Evolutionary conservation across 2,113 vertebrate genomes (phyloP).

Genomic region (Notarius lentiginosus): DNA sequence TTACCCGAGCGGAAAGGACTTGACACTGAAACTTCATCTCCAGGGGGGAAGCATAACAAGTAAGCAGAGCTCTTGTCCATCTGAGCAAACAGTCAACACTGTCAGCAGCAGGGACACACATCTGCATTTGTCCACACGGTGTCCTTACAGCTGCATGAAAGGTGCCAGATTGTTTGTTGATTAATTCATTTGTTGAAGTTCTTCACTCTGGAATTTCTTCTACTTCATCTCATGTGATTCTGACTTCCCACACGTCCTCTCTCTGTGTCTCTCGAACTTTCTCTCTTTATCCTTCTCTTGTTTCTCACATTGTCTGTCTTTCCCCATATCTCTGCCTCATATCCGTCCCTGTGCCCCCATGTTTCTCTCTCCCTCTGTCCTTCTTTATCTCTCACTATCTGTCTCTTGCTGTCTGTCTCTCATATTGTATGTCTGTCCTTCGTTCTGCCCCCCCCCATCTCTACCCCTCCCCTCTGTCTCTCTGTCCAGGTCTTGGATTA

Average conservation of each 20-base stretch:
- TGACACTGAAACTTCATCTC: constrained; percentile 30
- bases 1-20: constrained; percentile 30
- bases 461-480: not conserved
- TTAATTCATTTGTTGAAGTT: constrained; percentile 10
- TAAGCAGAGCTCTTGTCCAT: constrained; percentile 10
- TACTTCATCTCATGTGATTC: not conserved
- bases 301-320: too few species aligned
- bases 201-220: not conserved
- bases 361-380: not conserved
- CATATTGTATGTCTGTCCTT: not conserved
- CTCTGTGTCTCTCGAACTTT: not conserved
- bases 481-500: constrained; percentile 27
- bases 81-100: constrained; percentile 40
- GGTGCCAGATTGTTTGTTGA: not conserved
- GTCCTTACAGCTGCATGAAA: constrained; percentile 16
- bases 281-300: too few species aligned
- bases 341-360: too few species aligned
- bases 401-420: not conserved
- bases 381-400: not conserved
- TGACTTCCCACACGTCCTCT: not conserved
- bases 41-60: constrained; percentile 12
- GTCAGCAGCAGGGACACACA: not conserved
- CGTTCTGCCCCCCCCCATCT: not conserved
- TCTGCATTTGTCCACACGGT: constrained; percentile 23
- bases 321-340: too few species aligned